Conservation (phyloP, 1,140 invertebrate genomes). For the Drosophila nebulosa region DNA sequence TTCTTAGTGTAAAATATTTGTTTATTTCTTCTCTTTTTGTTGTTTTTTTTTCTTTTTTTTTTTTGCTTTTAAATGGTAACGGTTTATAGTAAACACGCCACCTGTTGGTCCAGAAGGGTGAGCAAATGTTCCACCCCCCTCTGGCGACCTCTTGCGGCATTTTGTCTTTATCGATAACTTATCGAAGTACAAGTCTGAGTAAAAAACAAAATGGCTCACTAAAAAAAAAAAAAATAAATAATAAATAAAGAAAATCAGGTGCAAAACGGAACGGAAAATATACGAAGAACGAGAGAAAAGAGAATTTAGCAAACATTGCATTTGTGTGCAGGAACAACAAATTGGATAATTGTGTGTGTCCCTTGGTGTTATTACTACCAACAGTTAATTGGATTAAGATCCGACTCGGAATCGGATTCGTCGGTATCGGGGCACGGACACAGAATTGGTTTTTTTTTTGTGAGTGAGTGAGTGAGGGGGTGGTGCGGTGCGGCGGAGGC, state of each 20-base stretch:
- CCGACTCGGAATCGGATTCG: background rate
- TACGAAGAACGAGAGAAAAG: background rate
- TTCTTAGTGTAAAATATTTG: too few species aligned
- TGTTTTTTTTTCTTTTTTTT: background rate
- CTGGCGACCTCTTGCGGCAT: too few species aligned
- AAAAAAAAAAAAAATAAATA: too few species aligned
- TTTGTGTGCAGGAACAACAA: background rate
- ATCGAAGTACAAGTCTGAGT: too few species aligned
- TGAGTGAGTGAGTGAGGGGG: background rate
- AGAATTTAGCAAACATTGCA: background rate
- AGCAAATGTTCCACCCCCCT: background rate
- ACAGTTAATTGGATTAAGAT: conserved; percentile 18
- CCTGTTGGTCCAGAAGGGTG: background rate
- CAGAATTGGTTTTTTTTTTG: background rate
- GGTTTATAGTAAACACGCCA: background rate
- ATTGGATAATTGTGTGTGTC: background rate
- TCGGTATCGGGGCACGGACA: background rate
- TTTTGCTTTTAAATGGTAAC: background rate
- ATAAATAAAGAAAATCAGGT: too few species aligned
- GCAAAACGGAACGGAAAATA: background rate
- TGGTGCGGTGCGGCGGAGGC: too few species aligned
- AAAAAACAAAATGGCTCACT: too few species aligned
- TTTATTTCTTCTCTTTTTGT: conserved; percentile 10
- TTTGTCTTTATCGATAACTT: too few species aligned
- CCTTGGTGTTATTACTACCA: background rate